Base-by-base conservation (phyloP, 1,140 invertebrate species). In the Gonioctena quinquepunctata region DNA sequence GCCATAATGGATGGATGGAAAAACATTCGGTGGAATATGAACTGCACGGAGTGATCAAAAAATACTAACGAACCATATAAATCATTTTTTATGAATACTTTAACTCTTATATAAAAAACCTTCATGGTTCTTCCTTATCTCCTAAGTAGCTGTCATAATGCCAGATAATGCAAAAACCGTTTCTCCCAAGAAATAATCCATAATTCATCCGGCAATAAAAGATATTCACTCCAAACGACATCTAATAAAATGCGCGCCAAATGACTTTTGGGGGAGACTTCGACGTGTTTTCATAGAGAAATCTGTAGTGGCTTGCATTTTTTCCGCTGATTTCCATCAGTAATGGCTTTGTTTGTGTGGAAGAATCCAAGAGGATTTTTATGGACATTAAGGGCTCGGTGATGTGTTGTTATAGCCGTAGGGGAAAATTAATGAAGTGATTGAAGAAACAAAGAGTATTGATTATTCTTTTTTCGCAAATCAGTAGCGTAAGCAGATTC, bases 271-370 rank as follows among this genome's bases (percentile, higher is more conserved):
- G 50, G 21, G 50, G 21, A 19, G 21, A 18, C 50, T 13, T 22
- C 50, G 50, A 54, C 8, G 11, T 54, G 19, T 54, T 54, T 18
- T 22, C 50, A 22, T 18, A 18, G 50, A 54, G 25, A 27, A 60
- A 25, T 60, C 22, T 27, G 25, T 27, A 22, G 8, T 23, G 22
- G 25, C 13, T 60, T 27, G 57, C 50, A 62, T 62, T 62, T 60
- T 60, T 62, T 22, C 60, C 60, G 33, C 8, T 19, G 26, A 62
- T 62, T 62, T 62, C 60, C 60, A 62, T 62, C 27, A 62, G 27
- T 62, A 48, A 62, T 62, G 22, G 60, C 60, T 33, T 33, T 42
- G 60, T 62, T 62, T 62, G 60, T 13, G 26, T 33, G 26, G 60
- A 25, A 19, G 33, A 62, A 62, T 62, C 21, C 60, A 18, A 19